Percentiles rank a stretch among this genome's conserved stretches.
Conservation (phyloP, 2,888 invertebrate species). For the Sinopyrophorus schimmeli region DNA sequence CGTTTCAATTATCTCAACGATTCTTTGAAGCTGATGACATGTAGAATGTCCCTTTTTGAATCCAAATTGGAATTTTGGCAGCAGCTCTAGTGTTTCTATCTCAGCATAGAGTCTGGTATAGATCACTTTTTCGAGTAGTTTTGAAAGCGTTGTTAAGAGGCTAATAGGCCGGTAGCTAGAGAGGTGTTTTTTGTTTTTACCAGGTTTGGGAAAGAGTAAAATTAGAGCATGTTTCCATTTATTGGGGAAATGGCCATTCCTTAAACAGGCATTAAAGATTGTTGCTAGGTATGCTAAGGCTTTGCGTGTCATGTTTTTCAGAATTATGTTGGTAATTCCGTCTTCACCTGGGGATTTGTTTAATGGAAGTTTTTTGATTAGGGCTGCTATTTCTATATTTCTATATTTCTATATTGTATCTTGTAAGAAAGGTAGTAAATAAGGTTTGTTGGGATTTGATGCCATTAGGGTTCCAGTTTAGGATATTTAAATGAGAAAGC, state of each 20-base stretch:
- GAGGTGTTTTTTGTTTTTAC: slow-evolving; percentile 23
- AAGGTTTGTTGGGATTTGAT: slow-evolving; percentile 1
- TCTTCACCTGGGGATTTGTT: slow-evolving; percentile 8
- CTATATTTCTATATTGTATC: slow-evolving; percentile 9
- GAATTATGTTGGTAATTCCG: slow-evolving; percentile 7
- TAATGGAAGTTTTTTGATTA: slow-evolving; percentile 5
- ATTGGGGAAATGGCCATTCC: slow-evolving; percentile 29
- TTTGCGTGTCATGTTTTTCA: slow-evolving; percentile 22
- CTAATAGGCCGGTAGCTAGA: slow-evolving; percentile 32
- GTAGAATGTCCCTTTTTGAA: slow-evolving; percentile 36
- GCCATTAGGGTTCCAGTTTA: slow-evolving; percentile 12
- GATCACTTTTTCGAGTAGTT: slow-evolving; percentile 36
- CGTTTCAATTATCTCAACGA: slow-evolving; percentile 34
- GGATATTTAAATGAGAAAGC: slow-evolving; percentile 8
- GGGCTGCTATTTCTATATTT: slow-evolving; percentile 7
- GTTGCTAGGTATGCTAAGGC: slow-evolving; percentile 23
- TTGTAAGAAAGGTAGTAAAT: slow-evolving; percentile 8
- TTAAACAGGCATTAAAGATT: slow-evolving; percentile 27
- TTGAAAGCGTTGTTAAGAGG: slow-evolving; percentile 26
- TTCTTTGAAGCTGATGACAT: slow-evolving; percentile 30
- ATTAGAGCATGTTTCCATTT: slow-evolving; percentile 32
- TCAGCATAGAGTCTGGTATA: slow-evolving; percentile 8
- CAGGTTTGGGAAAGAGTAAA: slow-evolving; percentile 30
- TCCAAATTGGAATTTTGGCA: slow-evolving; percentile 35
- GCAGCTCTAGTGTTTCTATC: slow-evolving; percentile 2